A percentile compares a stretch with the other conserved stretches of the same genome.
Evolutionary conservation across 2,888 invertebrate species (phyloP).

Genomic region (Phymatocera aterrima): DNA sequence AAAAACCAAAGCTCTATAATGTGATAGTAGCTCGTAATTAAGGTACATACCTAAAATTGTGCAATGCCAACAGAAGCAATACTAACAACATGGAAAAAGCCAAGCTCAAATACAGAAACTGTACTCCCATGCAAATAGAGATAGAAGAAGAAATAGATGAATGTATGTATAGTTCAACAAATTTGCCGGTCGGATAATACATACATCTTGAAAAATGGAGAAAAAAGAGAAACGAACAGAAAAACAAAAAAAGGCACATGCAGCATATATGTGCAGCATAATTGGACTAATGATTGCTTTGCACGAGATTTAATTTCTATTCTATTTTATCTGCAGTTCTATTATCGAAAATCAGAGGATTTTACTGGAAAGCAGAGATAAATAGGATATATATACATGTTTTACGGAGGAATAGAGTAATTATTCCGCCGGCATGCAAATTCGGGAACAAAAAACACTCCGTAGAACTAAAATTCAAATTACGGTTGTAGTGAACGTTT

Average conservation of each 20-base stretch:
- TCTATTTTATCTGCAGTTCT: not conserved
- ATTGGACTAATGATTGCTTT: not conserved
- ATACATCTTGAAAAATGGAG: not conserved
- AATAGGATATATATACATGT: not conserved
- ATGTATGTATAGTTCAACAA: too few relatives aligned
- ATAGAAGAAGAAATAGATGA: too few relatives aligned
- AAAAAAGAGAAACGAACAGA: not conserved
- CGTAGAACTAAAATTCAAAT: slow-evolving; percentile 24
- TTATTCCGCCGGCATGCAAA: slow-evolving; percentile 16
- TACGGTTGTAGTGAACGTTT: slow-evolving; percentile 15
- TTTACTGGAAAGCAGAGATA: not conserved
- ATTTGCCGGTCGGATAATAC: too few relatives aligned
- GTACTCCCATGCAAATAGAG: too few relatives aligned
- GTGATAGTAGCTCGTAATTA: not conserved
- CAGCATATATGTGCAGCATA: not conserved
- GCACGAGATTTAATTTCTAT: not conserved
- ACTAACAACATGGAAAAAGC: too few relatives aligned
- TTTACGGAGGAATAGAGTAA: not conserved
- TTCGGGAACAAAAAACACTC: slow-evolving; percentile 3
- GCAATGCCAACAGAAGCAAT: too few relatives aligned
- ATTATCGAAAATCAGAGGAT: not conserved
- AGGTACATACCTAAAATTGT: not conserved
- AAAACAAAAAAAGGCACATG: too few relatives aligned
- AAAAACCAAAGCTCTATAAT: not conserved
- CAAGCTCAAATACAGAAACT: too few relatives aligned